Evolutionary conservation across 2,797 vertebrate species (phyloP), one percentile per base, ranked within the genome.

Genomic region (Poecilia picta): DNA sequence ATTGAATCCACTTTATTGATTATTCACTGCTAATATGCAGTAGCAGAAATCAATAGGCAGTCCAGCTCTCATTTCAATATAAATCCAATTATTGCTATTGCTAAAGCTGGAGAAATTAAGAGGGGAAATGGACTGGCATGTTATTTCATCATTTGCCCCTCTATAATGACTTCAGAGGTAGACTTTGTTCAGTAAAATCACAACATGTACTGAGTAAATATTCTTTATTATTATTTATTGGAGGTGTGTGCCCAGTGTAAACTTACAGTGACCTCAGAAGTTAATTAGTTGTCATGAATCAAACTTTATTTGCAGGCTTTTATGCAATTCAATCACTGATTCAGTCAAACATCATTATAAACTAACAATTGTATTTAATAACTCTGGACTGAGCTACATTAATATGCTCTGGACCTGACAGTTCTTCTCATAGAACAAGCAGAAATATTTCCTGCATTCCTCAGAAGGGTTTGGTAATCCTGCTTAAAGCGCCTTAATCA

Each of bases 401-500:
- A 39, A 45, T 47, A 43, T 2, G 31, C 55, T 78, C 74, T 72
- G 75, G 46, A 47, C 66, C 84, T 84, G 73, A 87, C 81, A 68
- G 74, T 31, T 51, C 75, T 68, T 78, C 55, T 25, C 72, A 79
- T 59, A 79, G 78, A 70, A 78, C 49, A 25, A 71, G 66, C 16
- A 77, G 72, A 92, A 90, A 88, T 81, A 86, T 89, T 82, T 76
- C 79, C 72, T 49, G 55, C 83, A 90, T 92, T 93, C 89, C 90
- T 92, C 87, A 49, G 85, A 73, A 91, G 89, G 94, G 93, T 93
- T 90, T 74, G 66, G 72, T 91, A 92, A 95, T 96, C 95, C 95
- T 91, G 90, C 89, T 88, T 95, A 94, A 95, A 93, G 92, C 95
- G 87, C 90, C 89, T 89, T 96, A 97, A 97, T 97, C 95, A 94